These are phyloP conservation scores for Eupristina koningsbergeri DNA, from an alignment of 1,140 invertebrate genomes.

Conservation along the genomic window DNA sequence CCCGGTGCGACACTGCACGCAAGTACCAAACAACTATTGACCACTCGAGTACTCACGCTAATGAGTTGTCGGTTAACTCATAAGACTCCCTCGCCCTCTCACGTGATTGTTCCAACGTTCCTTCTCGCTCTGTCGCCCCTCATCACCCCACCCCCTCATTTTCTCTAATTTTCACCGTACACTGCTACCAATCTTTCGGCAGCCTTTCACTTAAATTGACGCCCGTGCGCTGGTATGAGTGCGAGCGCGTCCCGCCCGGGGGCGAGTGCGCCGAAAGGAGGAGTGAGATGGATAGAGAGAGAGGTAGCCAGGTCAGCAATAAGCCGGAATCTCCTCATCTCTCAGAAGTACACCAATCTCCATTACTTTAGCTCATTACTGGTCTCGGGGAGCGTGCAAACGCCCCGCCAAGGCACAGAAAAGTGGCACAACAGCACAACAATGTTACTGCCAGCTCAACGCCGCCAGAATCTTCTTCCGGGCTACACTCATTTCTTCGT, in stretches of 20 bases:
- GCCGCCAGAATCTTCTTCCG: not conserved
- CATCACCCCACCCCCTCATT: not conserved
- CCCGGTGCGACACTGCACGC: not conserved
- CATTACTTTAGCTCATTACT: slow-evolving; percentile 46
- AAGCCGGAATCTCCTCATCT: slow-evolving; percentile 35
- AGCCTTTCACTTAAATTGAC: slow-evolving; percentile 30
- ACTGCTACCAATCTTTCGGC: slow-evolving; percentile 12
- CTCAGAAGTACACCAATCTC: slow-evolving; percentile 41
- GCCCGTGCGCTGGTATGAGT: not conserved
- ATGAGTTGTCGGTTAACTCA: slow-evolving; percentile 60
- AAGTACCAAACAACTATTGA: slow-evolving; percentile 31
- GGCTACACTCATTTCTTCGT: too few species aligned
- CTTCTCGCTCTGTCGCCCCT: not conserved
- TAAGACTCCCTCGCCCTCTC: slow-evolving; percentile 3
- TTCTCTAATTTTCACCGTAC: not conserved
- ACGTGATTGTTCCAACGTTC: not conserved
- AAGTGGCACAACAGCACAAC: slow-evolving; percentile 36
- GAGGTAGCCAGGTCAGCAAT: slow-evolving; percentile 7
- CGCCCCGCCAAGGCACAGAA: not conserved
- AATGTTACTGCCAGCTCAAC: not conserved
- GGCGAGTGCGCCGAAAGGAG: too few species aligned
- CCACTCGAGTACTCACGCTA: slow-evolving; percentile 63
- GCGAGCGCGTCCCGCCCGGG: not conserved
- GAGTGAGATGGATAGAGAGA: not conserved
- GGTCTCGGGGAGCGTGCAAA: slow-evolving; percentile 1